Conservation (phyloP, 2,113 vertebrate genomes). For the Tichodroma muraria region DNA sequence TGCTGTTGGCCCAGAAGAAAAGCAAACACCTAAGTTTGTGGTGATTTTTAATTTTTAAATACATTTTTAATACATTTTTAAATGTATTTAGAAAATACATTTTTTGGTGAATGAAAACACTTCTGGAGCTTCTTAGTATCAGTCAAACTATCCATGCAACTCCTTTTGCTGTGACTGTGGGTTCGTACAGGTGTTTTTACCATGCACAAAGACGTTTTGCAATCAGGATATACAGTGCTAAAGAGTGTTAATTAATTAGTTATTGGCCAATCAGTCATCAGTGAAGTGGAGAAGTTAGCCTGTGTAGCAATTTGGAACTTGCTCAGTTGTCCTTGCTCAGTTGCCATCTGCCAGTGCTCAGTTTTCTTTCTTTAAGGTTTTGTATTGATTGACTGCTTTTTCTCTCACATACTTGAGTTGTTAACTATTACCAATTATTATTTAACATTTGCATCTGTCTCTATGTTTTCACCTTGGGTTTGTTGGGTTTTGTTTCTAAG, state of each 20-base stretch:
- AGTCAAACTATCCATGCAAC: not conserved
- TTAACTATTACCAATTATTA: not conserved
- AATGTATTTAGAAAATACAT: too few species aligned
- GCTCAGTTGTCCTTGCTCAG: not conserved
- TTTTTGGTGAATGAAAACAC: not conserved
- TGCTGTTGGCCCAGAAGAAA: not conserved
- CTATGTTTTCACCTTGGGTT: not conserved
- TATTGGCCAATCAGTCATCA: not conserved
- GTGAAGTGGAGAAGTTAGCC: not conserved
- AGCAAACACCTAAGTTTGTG: not conserved
- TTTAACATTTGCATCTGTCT: not conserved
- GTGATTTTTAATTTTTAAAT: not conserved
- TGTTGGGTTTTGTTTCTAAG: not conserved
- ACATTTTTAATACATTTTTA: too few species aligned
- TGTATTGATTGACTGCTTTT: not conserved
- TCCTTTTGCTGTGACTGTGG: not conserved
- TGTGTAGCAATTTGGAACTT: not conserved
- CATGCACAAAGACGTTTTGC: not conserved
- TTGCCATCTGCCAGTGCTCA: not conserved
- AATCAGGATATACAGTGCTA: not conserved
- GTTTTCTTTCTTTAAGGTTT: not conserved
- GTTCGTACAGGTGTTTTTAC: not conserved
- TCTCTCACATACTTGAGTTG: not conserved
- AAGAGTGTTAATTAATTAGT: not conserved
- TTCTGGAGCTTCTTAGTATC: not conserved